Percentiles rank a stretch among this genome's conserved stretches.
Conservation (phyloP, 2,113 vertebrate species). For the Verasper variegatus region DNA sequence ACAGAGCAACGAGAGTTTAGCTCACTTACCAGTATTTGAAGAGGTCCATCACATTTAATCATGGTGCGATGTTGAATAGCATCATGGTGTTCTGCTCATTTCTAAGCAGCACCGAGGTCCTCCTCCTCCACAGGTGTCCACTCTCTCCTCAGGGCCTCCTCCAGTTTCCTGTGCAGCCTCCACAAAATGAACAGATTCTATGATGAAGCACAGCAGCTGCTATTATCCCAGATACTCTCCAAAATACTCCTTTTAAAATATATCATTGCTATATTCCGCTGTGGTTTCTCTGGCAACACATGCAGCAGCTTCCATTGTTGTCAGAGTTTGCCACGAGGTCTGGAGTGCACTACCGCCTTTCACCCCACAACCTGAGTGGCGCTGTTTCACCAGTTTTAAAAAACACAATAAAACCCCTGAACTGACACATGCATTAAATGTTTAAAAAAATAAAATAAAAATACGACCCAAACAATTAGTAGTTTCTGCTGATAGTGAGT, state of each 20-base stretch:
- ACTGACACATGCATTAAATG: no score
- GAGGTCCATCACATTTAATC: not conserved
- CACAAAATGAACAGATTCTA: not conserved
- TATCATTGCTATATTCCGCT: no score
- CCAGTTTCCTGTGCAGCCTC: not conserved
- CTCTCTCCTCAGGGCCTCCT: not conserved
- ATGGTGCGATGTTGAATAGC: not conserved
- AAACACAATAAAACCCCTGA: no score
- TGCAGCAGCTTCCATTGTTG: no score
- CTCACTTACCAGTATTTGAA: not conserved
- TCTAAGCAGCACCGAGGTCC: not conserved
- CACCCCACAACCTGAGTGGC: not conserved
- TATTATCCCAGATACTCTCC: no score
- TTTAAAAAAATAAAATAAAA: no score
- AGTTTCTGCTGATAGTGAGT: no score
- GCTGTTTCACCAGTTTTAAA: not conserved
- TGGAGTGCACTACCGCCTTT: not conserved
- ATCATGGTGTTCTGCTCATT: not conserved
- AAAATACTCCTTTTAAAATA: not conserved
- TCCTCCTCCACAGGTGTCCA: not conserved
- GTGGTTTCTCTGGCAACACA: not conserved
- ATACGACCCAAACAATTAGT: no score
- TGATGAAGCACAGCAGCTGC: not conserved
- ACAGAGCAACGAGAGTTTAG: no score
- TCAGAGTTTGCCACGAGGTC: not conserved